These are phyloP conservation scores for Enhydra lutris DNA, from an alignment of 2,113 vertebrate species.

Conservation along the genomic window DNA sequence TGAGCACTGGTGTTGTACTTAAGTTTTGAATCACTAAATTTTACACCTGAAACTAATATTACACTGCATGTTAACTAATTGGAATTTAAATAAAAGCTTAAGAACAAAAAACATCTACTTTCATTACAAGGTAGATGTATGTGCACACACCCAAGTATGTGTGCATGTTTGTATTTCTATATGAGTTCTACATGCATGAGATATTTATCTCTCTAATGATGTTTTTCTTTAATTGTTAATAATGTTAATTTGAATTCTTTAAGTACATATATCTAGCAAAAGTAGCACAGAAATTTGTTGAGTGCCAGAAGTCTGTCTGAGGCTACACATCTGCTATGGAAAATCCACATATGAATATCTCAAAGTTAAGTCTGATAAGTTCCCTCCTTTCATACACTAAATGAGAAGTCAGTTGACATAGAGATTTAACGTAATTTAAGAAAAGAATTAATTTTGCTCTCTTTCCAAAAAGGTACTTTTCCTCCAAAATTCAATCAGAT, in stretches of 20 bases:
- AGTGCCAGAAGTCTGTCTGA: neutral
- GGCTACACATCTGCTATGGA: neutral
- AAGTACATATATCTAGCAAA: neutral
- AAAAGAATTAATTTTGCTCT: neutral
- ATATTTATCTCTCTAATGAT: neutral
- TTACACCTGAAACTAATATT: neutral
- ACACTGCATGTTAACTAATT: neutral
- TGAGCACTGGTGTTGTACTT: neutral
- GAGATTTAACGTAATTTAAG: neutral
- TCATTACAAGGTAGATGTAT: neutral
- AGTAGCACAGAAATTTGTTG: neutral
- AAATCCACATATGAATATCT: neutral
- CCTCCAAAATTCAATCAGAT: neutral
- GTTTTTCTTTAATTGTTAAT: neutral
- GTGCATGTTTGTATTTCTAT: neutral
- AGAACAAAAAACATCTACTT: neutral
- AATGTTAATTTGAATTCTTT: neutral
- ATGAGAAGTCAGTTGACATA: neutral
- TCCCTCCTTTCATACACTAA: neutral
- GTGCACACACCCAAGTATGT: neutral
- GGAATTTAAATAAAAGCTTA: neutral
- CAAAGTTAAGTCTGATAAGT: neutral
- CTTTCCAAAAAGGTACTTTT: neutral
- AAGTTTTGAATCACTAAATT: neutral
- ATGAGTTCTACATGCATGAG: neutral